A percentile compares a stretch with the other conserved stretches of the same genome.
Conservation (phyloP, 2,113 vertebrate species). For the Anguilla rostrata region DNA sequence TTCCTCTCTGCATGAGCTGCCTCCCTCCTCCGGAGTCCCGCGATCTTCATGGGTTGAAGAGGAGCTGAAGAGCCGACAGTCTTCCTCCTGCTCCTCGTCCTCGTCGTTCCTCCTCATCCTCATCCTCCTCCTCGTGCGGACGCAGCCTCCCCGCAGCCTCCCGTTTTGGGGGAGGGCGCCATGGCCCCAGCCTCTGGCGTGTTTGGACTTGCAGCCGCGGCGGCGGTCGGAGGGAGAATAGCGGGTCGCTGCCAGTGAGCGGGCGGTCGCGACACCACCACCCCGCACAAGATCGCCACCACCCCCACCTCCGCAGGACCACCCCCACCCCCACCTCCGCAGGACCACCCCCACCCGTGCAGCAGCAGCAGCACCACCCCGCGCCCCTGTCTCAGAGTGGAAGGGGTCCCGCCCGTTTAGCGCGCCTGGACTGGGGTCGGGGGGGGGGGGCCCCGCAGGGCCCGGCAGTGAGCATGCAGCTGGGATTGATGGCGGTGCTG, state of each 20-base stretch:
- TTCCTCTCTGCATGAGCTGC: conserved; percentile 45
- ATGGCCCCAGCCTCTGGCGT: conserved; percentile 68
- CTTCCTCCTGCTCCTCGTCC: conserved; percentile 21
- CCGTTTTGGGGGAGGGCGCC: conserved; percentile 50
- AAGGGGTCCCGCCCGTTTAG: conserved; percentile 29
- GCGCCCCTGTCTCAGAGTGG: neutral
- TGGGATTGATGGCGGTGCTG: conserved; percentile 88
- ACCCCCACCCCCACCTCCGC: too few species aligned
- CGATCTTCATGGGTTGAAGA: conserved; percentile 74
- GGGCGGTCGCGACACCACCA: neutral
- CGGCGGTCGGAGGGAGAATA: conserved; percentile 41
- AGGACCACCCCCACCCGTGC: too few species aligned
- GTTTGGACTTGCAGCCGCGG: conserved; percentile 71
- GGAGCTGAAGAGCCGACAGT: conserved; percentile 54
- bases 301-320: too few species aligned
- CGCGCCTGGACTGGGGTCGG: conserved; percentile 9
- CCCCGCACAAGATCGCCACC: too few species aligned
- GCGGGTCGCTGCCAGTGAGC: conserved; percentile 57
- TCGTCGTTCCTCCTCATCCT: conserved; percentile 31
- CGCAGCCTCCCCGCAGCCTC: conserved; percentile 43
- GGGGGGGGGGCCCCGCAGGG: conserved; percentile 69
- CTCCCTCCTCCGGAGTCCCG: conserved; percentile 53
- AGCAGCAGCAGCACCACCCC: neutral
- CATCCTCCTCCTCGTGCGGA: conserved; percentile 5
- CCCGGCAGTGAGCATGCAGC: conserved; percentile 93